phyloP scores from a whole-genome alignment of 2,113 vertebrate genomes.

The Natator depressus region DNA sequence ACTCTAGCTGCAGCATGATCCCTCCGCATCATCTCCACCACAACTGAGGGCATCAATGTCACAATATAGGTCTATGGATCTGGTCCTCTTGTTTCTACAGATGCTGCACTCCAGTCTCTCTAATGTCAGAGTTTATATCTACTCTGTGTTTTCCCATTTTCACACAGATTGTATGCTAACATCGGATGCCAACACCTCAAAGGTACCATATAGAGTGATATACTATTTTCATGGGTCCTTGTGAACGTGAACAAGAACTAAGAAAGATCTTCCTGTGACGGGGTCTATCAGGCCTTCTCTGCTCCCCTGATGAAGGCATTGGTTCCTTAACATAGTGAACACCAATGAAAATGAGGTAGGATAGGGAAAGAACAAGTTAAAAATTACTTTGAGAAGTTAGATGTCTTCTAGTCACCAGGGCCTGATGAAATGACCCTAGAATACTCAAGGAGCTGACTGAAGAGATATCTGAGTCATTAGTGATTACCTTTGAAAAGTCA shows the following conservation, averaged over 20 bases:
- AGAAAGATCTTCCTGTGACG: not conserved
- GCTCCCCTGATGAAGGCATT: too few species aligned
- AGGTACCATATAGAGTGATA: not conserved
- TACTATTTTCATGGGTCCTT: not conserved
- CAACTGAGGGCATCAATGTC: not conserved
- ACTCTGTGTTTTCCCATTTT: not conserved
- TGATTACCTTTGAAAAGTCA: too few species aligned
- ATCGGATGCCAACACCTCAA: not conserved
- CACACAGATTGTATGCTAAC: not conserved
- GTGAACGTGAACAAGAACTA: not conserved
- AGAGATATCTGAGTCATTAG: too few species aligned
- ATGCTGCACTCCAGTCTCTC: not conserved
- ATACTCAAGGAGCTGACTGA: too few species aligned
- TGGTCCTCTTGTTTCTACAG: not conserved
- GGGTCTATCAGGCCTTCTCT: too few species aligned
- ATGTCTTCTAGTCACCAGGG: too few species aligned
- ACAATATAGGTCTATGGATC: not conserved
- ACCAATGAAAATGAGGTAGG: too few species aligned
- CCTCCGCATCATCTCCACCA: not conserved
- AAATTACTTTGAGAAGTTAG: too few species aligned
- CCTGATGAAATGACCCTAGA: too few species aligned
- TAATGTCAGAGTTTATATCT: not conserved
- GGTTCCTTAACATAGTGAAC: too few species aligned
- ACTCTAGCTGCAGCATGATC: not conserved
- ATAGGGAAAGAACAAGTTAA: too few species aligned